Evolutionary conservation across 2,888 invertebrate genomes (phyloP).

Genomic region (Tinea trinotella): DNA sequence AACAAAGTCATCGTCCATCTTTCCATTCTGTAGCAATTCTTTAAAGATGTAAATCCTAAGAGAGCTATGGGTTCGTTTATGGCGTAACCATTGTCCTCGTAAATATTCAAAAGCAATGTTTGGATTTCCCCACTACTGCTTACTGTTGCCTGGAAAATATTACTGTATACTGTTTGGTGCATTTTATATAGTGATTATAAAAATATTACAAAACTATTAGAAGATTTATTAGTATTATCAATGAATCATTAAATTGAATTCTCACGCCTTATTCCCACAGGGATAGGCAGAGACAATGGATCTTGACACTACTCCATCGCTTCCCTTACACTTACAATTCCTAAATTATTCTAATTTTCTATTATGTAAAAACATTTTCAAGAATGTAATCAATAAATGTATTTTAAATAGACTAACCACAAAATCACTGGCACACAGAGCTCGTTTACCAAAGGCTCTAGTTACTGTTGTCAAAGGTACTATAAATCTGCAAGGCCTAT

Average conservation of each 20-base stretch:
- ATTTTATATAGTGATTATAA: too few species aligned
- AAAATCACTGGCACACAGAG: constrained; percentile 51
- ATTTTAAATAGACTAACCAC: constrained; percentile 33
- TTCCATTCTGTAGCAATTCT: constrained; percentile 50
- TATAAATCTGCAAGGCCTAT: constrained; percentile 74
- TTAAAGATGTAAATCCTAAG: constrained; percentile 28
- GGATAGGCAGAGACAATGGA: too few species aligned
- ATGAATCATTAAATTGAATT: too few species aligned
- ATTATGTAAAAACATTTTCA: neutral
- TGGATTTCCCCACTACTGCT: constrained; percentile 67
- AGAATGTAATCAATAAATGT: neutral
- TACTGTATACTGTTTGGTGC: too few species aligned
- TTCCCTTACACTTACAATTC: too few species aligned
- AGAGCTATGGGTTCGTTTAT: constrained; percentile 38
- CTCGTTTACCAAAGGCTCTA: constrained; percentile 64
- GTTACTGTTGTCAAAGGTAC: constrained; percentile 73
- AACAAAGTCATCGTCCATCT: constrained; percentile 52
- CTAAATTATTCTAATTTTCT: neutral
- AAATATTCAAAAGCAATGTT: constrained; percentile 48
- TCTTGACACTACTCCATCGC: too few species aligned
- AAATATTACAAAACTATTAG: too few species aligned
- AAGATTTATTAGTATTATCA: too few species aligned
- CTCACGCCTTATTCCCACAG: too few species aligned
- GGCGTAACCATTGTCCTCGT: constrained; percentile 37
- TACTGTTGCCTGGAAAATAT: constrained; percentile 36